Evolutionary conservation across 2,797 vertebrate genomes (phyloP).

Genomic region (Poliocrania exsul): DNA sequence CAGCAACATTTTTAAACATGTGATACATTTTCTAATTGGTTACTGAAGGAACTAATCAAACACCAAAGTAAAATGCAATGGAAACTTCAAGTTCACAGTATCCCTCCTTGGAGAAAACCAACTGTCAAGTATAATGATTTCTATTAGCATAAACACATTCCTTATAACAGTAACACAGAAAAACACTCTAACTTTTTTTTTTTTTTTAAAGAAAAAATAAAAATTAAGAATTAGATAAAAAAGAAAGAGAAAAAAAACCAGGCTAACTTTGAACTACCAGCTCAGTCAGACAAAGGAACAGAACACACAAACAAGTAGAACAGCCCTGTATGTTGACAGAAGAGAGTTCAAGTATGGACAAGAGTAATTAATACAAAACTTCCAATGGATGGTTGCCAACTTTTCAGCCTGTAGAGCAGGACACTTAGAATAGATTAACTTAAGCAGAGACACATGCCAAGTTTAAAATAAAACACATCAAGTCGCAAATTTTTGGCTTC

Average conservation of each 20-base stretch:
- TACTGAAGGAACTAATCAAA: background rate
- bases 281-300: background rate
- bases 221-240: background rate
- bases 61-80: background rate
- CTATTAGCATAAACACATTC: background rate
- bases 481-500: background rate
- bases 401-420: background rate
- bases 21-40: background rate
- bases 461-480: background rate
- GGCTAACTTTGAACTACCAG: background rate
- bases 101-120: background rate
- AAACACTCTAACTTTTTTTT: background rate
- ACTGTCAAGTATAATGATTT: background rate
- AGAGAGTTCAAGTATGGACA: background rate
- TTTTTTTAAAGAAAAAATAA: background rate
- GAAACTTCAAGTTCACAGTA: background rate
- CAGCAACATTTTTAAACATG: background rate
- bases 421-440: background rate
- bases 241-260: background rate
- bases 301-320: background rate
- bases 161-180: background rate
- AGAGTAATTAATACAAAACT: background rate
- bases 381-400: background rate
- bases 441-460: rapidly evolving
- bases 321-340: background rate